phyloP scores from a whole-genome alignment of 2,888 invertebrate genomes.

The Pseudococcus viburni region DNA sequence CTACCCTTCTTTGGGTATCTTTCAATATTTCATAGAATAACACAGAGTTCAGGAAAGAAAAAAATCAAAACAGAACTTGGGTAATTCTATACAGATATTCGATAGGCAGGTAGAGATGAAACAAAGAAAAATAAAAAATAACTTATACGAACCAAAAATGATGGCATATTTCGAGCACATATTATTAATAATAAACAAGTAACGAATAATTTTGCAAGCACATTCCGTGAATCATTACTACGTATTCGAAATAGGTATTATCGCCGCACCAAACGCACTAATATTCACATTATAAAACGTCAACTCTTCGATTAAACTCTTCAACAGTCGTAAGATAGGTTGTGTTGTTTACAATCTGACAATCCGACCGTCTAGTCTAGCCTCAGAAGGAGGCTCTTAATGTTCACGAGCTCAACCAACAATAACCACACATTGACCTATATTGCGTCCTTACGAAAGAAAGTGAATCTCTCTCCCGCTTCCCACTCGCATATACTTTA shows the following conservation, averaged over 20 bases:
- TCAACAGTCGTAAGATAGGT: conserved; percentile 58
- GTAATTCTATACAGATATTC: background rate
- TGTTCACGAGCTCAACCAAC: conserved; percentile 65
- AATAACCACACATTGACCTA: conserved; percentile 66
- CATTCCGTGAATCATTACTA: conserved; percentile 49
- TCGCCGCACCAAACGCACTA: conserved; percentile 5
- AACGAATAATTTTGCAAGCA: conserved; percentile 30
- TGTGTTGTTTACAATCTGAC: conserved; percentile 61
- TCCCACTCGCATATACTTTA: conserved; percentile 62
- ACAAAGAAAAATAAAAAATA: conserved; percentile 54
- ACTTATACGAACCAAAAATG: conserved; percentile 60
- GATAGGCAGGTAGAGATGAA: background rate
- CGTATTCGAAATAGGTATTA: conserved; percentile 7
- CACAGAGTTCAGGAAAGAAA: background rate
- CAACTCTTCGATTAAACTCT: conserved; percentile 51
- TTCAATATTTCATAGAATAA: background rate
- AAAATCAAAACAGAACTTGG: background rate
- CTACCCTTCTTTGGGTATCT: background rate
- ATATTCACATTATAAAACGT: conserved; percentile 31
- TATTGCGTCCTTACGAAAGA: conserved; percentile 65
- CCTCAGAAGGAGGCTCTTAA: conserved; percentile 63
- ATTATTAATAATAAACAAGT: conserved; percentile 51
- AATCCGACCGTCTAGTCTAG: conserved; percentile 64
- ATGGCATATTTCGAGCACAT: conserved; percentile 64
- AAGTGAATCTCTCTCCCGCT: conserved; percentile 65